phyloP scores from a whole-genome alignment of 2,797 vertebrate genomes.

The Sparus aurata region DNA sequence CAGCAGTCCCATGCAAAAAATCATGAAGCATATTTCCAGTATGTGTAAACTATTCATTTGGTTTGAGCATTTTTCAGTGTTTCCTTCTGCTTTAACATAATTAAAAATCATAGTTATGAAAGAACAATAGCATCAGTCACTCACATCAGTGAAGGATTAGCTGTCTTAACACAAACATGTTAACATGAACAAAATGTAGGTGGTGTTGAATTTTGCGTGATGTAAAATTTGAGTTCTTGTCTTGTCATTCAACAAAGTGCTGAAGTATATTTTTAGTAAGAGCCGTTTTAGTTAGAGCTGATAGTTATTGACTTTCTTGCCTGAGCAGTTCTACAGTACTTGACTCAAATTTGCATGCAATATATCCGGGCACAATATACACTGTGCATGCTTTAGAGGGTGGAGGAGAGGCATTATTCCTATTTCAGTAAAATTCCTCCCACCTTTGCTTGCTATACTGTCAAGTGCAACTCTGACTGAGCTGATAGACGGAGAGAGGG shows the following conservation, averaged over 20 bases:
- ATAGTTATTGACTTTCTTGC: constrained; percentile 41
- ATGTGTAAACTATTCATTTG: neutral
- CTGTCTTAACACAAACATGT: neutral
- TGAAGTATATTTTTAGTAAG: constrained; percentile 10
- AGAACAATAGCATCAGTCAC: neutral
- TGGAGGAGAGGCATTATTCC: constrained; percentile 50
- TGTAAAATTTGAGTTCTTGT: neutral
- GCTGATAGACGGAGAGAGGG: constrained; percentile 38
- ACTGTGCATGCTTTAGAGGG: constrained; percentile 41
- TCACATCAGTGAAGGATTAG: neutral
- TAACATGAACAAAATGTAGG: neutral
- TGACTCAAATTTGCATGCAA: constrained; percentile 53
- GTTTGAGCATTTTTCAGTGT: neutral
- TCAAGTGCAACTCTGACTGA: constrained; percentile 56
- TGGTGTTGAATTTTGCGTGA: neutral
- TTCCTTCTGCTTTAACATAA: neutral
- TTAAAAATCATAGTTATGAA: neutral
- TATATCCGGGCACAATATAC: constrained; percentile 34
- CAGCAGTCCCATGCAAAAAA: neutral
- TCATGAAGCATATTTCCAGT: neutral
- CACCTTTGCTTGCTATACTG: constrained; percentile 51
- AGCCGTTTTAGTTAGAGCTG: constrained; percentile 7
- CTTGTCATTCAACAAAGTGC: neutral
- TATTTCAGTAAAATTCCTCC: constrained; percentile 55
- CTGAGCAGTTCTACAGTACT: constrained; percentile 33